Conservation (phyloP, 2,113 vertebrate genomes). For the Chaetodon auriga region DNA sequence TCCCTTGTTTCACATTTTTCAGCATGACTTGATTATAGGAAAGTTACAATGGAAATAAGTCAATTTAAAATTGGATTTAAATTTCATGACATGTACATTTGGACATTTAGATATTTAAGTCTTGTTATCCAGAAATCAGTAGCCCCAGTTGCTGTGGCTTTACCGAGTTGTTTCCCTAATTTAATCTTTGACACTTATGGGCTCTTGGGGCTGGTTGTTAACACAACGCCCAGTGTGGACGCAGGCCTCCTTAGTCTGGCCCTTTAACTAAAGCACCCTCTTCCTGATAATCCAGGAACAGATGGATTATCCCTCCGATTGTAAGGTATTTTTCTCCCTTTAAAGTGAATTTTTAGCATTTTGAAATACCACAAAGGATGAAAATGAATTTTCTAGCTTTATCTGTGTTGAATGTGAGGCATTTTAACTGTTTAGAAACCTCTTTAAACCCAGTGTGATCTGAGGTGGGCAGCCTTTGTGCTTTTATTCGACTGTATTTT, state of each 20-base stretch:
- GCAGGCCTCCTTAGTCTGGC: neutral
- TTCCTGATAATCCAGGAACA: constrained; percentile 8
- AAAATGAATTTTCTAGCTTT: constrained; percentile 56
- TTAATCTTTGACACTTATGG: neutral
- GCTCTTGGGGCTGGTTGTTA: neutral
- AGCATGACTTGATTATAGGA: neutral
- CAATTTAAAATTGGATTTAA: constrained; percentile 3
- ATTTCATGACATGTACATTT: constrained; percentile 19
- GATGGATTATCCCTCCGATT: constrained; percentile 13
- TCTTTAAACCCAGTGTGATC: constrained; percentile 48
- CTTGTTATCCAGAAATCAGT: constrained; percentile 4
- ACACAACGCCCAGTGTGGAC: neutral
- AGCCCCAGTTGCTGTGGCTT: neutral
- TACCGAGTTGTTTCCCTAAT: neutral
- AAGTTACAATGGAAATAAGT: neutral
- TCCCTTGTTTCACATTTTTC: constrained; percentile 11
- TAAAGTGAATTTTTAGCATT: constrained; percentile 45
- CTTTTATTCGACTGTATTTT: constrained; percentile 66
- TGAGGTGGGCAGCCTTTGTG: constrained; percentile 60
- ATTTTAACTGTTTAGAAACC: constrained; percentile 59
- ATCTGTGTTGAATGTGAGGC: constrained; percentile 70
- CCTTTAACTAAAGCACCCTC: neutral
- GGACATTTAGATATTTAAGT: constrained; percentile 20
- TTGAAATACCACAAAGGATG: constrained; percentile 43
- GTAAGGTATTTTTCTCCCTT: constrained; percentile 36